Evolutionary conservation across 2,888 invertebrate species (phyloP).

Genomic region (Drosophila ezoana): DNA sequence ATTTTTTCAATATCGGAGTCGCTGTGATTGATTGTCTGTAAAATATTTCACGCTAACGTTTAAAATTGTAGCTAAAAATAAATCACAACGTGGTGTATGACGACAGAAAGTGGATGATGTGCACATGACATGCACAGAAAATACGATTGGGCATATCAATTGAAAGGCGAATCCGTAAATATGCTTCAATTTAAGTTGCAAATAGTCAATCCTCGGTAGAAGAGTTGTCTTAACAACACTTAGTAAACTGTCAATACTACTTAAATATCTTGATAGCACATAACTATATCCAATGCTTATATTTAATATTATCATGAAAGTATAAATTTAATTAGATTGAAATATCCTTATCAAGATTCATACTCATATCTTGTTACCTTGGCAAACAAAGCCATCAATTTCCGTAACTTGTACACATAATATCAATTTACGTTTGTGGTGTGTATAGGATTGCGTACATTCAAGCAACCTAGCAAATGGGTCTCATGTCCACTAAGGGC

Average conservation of each 20-base stretch:
- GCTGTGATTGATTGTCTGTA: constrained; percentile 55
- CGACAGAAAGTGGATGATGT: constrained; percentile 21
- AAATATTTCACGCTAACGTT: constrained; percentile 45
- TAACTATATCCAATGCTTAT: no score
- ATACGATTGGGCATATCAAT: constrained; percentile 5
- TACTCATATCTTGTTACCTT: constrained; percentile 27
- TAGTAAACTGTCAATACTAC: no score
- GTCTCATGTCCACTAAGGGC: not conserved
- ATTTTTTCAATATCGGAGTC: constrained; percentile 21
- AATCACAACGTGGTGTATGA: constrained; percentile 46
- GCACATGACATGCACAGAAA: constrained; percentile 10
- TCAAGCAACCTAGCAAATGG: constrained; percentile 1
- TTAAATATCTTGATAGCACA: no score
- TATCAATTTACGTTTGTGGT: constrained; percentile 21
- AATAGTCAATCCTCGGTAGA: no score
- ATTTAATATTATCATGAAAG: no score
- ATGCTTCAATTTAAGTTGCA: not conserved
- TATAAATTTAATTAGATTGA: no score
- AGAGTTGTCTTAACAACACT: no score
- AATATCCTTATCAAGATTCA: no score
- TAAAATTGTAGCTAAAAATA: constrained; percentile 51
- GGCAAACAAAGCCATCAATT: constrained; percentile 46
- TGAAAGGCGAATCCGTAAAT: constrained; percentile 2
- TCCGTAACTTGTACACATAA: constrained; percentile 55
- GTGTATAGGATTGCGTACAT: constrained; percentile 10